These are phyloP conservation scores for Invenusta paracnida DNA, from an alignment of 2,888 invertebrate genomes.

Conservation along the genomic window DNA sequence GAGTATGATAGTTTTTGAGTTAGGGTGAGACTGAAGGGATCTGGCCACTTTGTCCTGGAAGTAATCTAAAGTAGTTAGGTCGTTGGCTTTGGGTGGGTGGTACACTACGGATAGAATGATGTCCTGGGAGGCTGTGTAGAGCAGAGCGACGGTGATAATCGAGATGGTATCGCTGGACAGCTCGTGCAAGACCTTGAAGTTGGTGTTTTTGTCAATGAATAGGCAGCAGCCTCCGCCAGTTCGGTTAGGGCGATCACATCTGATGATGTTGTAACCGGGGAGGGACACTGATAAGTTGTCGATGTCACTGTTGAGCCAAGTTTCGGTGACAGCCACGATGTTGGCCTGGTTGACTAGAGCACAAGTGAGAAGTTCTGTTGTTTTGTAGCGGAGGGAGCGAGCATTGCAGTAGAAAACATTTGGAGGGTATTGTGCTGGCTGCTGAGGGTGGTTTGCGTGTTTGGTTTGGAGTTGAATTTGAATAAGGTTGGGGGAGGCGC, in stretches of 20 bases:
- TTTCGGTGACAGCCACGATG: background rate
- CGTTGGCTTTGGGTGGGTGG: conserved; percentile 15
- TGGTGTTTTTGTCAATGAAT: background rate
- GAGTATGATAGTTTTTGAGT: background rate
- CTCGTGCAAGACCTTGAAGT: background rate
- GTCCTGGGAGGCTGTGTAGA: background rate
- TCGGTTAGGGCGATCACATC: background rate
- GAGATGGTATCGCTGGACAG: background rate
- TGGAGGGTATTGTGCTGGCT: background rate
- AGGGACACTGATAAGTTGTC: background rate
- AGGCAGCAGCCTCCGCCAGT: background rate
- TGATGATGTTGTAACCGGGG: background rate
- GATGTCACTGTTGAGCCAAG: background rate
- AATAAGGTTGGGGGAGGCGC: too few species aligned
- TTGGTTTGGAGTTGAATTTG: too few species aligned
- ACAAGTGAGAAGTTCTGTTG: background rate
- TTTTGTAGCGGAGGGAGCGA: background rate
- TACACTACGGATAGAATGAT: background rate
- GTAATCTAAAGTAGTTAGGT: background rate
- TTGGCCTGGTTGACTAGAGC: background rate
- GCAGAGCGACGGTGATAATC: background rate
- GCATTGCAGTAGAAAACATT: background rate
- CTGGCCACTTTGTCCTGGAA: background rate
- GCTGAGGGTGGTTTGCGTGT: too few species aligned
- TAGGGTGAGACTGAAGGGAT: background rate